phyloP scores from a whole-genome alignment of 2,113 vertebrate genomes.

The Oreotrochilus melanogaster region DNA sequence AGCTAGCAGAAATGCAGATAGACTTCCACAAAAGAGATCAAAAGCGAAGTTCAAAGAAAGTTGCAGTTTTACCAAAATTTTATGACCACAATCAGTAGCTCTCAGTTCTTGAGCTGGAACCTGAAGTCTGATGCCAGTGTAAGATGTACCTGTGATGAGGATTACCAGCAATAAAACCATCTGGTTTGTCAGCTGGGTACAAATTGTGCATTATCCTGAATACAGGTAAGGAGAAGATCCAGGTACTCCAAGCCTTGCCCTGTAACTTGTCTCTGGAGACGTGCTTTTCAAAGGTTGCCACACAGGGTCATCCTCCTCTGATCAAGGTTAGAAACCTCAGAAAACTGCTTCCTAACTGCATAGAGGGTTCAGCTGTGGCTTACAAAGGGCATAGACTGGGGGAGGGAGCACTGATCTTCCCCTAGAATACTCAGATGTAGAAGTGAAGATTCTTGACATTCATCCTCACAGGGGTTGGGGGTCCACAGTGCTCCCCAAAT shows the following conservation, averaged over 20 bases:
- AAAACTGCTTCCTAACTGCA: neutral
- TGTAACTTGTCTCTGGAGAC: neutral
- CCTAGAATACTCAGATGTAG: neutral
- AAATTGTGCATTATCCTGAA: no score
- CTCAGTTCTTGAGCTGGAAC: no score
- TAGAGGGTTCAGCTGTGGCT: neutral
- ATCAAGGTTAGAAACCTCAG: neutral
- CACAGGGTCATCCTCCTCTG: neutral
- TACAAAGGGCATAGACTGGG: neutral
- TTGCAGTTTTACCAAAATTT: no score
- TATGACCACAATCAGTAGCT: no score
- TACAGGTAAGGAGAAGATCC: neutral
- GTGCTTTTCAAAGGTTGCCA: neutral
- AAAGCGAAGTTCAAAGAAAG: neutral
- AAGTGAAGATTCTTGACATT: neutral
- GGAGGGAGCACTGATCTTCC: fast-evolving
- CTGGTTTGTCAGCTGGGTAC: no score
- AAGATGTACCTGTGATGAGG: no score
- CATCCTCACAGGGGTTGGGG: no score
- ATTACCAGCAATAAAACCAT: no score
- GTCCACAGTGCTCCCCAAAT: neutral
- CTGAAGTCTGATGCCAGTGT: no score
- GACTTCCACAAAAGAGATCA: neutral
- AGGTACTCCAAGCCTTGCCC: neutral
- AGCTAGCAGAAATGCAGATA: neutral